Evolutionary conservation across 2,888 invertebrate genomes (phyloP).

Genomic region (Phyllotreta cruciferae): DNA sequence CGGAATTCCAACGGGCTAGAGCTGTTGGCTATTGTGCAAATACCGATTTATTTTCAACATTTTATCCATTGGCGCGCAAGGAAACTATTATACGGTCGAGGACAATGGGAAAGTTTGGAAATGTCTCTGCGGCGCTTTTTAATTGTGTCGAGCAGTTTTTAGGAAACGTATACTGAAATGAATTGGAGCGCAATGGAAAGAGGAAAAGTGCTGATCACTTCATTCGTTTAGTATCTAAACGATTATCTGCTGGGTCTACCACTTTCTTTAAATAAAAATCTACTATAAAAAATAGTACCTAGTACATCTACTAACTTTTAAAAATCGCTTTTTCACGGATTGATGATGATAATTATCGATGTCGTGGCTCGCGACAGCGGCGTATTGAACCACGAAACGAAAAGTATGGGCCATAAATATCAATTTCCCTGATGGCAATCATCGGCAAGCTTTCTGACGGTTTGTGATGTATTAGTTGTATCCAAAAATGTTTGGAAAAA

Average conservation of each 20-base stretch:
- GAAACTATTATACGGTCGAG: not conserved
- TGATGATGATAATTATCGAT: not conserved
- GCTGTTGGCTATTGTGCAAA: slow-evolving; percentile 32
- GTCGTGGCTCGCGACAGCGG: slow-evolving; percentile 1
- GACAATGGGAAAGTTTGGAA: not conserved
- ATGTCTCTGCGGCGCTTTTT: not conserved
- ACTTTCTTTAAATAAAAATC: too few relatives aligned
- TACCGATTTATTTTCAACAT: slow-evolving; percentile 33
- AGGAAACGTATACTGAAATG: too few relatives aligned
- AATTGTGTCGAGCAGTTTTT: too few relatives aligned
- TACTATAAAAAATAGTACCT: too few relatives aligned
- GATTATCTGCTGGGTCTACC: too few relatives aligned
- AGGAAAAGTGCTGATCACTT: too few relatives aligned
- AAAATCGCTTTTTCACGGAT: not conserved
- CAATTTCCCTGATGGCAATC: slow-evolving; percentile 30
- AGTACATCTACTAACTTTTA: not conserved
- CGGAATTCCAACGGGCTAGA: slow-evolving; percentile 30
- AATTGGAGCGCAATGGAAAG: too few relatives aligned
- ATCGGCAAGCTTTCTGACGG: slow-evolving; percentile 24
- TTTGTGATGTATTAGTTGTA: slow-evolving; percentile 30
- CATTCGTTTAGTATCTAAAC: too few relatives aligned
- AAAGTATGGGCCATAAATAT: slow-evolving; percentile 24
- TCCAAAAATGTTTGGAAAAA: slow-evolving; percentile 27
- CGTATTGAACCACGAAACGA: slow-evolving; percentile 22
- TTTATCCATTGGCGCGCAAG: slow-evolving; percentile 28